phyloP scores from a whole-genome alignment of 1,140 invertebrate species.

The Lucilia sericata region DNA sequence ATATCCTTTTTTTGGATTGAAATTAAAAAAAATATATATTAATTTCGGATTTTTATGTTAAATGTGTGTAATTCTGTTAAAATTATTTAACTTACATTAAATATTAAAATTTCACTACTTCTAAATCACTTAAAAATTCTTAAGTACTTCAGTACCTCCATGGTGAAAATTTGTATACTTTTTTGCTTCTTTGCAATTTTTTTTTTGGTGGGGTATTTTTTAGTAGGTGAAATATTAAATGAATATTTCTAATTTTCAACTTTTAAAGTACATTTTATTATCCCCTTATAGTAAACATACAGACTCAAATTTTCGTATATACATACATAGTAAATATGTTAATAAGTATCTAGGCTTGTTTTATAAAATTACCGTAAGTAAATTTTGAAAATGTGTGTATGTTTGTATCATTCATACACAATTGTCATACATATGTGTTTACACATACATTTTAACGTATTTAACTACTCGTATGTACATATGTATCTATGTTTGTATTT shows the following conservation, averaged over 20 bases:
- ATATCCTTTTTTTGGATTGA: no score
- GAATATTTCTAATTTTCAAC: slow-evolving; percentile 8
- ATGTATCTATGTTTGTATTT: not conserved
- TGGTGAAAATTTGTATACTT: not conserved
- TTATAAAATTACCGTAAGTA: no score
- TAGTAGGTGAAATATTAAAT: slow-evolving; percentile 32
- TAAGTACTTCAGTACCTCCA: no score
- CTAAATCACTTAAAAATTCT: no score
- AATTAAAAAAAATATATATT: no score
- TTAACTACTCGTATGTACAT: not conserved
- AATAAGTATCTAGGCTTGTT: no score
- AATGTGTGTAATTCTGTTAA: no score
- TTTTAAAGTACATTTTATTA: not conserved
- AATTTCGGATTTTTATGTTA: no score
- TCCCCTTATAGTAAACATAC: not conserved
- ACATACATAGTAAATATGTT: no score
- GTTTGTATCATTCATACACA: not conserved
- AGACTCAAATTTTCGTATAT: no score
- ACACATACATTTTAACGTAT: not conserved
- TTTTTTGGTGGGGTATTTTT: slow-evolving; percentile 24
- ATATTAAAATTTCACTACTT: no score
- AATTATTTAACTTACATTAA: no score
- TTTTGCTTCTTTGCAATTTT: not conserved
- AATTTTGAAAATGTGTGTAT: not conserved
- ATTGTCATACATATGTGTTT: not conserved